These are phyloP conservation scores for Atrina japonica DNA, from an alignment of 2,888 invertebrate species.

Conservation along the genomic window DNA sequence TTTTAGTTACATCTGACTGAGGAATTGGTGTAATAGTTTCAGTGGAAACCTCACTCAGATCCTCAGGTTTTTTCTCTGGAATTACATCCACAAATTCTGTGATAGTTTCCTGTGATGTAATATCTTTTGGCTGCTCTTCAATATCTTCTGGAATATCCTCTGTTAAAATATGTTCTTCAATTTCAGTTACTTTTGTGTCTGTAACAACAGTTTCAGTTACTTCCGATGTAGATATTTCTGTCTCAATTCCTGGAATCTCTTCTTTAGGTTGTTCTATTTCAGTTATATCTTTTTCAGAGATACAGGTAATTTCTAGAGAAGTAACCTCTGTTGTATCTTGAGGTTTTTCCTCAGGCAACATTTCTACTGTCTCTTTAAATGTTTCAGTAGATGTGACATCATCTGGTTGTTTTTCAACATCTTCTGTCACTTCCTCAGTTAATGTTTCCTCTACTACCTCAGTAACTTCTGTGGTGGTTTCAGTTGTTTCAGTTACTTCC, in stretches of 20 bases:
- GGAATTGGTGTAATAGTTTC: slow-evolving; percentile 8
- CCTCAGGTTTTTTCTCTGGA: slow-evolving; percentile 8
- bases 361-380: slow-evolving; percentile 4
- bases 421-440: neutral
- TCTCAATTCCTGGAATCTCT: slow-evolving; percentile 6
- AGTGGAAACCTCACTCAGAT: slow-evolving; percentile 38
- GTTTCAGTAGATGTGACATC: slow-evolving; percentile 10
- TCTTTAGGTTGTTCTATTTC: neutral
- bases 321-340: neutral
- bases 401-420: slow-evolving; percentile 8
- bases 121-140: slow-evolving; percentile 27
- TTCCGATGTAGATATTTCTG: neutral
- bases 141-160: slow-evolving; percentile 36
- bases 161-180: slow-evolving; percentile 32
- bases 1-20: slow-evolving; percentile 24
- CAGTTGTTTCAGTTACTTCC: too few relatives aligned
- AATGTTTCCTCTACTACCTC: neutral
- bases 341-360: neutral
- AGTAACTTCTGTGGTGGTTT: too few relatives aligned
- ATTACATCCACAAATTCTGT: slow-evolving; percentile 17
- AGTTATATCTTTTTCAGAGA: neutral
- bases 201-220: neutral
- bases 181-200: slow-evolving; percentile 37
- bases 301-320: neutral
- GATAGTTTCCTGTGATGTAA: slow-evolving; percentile 11